Base-by-base conservation (phyloP, 37 sponge, comb jelly and placozoan genomes). In the Spongia lamella region DNA sequence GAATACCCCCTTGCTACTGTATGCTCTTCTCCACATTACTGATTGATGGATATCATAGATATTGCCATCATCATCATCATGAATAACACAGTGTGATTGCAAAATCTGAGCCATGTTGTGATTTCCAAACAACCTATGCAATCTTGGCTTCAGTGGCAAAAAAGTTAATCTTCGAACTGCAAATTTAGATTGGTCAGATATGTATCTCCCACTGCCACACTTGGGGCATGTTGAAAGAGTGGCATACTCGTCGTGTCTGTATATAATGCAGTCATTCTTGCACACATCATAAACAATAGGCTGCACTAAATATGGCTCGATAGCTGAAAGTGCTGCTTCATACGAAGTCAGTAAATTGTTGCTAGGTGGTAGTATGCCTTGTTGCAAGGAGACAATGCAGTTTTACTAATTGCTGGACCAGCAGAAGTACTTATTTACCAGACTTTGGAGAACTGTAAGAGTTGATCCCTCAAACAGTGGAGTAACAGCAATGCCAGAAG, bases 341-440 rank as follows among this genome's bases (percentile, higher is more conserved):
- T 66, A 76, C 7, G 35, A 24, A 25, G 2, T 3, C 6, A 67
- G 78, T 1, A 78, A 57, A 30, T n/a, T 22, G 24, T n/a, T 78
- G 7, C 40, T 22, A n/a, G 5, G 11, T 33, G 78, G 78, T 2
- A 78, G 58, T 1, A 78, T 53, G 22, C n/a, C 4, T 29, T 78
- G 78, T 11, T 63, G 68, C 0, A 78, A 6, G n/a, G 40, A 53
- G 66, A 63, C 1, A 78, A 25, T 21, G 78, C 78, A 14, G 51
- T 17, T 31, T 78, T 78, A 20, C 67, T 78, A 50, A 78, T 53
- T 1, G 67, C 78, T 13, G 78, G 78, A 78, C 78, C 78, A 78
- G 24, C 13, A 35, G 21, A 78, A 66, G 1, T 51, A 26, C 25
- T 63, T 24, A 31, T n/a, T n/a, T n/a, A 52, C 78, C 7, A 78